Base-by-base conservation (phyloP, 2,888 invertebrate species). In the Nomada ferruginata region DNA sequence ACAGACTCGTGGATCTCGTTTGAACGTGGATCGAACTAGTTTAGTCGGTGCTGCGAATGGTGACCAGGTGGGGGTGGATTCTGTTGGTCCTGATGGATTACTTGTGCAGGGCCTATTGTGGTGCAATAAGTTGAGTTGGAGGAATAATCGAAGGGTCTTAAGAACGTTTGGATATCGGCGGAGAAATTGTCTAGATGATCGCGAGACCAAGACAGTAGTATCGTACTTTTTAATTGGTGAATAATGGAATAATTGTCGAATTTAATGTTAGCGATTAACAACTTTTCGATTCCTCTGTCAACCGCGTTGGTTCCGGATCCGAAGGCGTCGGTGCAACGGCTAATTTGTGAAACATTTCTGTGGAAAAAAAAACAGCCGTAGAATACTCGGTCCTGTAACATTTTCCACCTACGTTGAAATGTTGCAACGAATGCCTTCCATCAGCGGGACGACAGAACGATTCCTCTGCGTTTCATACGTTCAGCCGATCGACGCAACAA, bases 401-500 rank as follows among this genome's bases (percentile, higher is more conserved):
- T 74, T 81, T 73, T 65, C 81, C 81, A 74, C 73, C 79, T 79
- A 81, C 79, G 74, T 74, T 36, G 20, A 36, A 42, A 60, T 70
- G 81, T 81, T 55, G 79, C 79, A 79, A 81, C 57, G 53, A 50
- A 42, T 47, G 74, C 69, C 50, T 69, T 59, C 63, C 71, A 76
- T 76, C 80, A 57, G 29, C 53, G 47, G 55, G 73, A 73, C 69
- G 50, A 70, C 60, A 64, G 68, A 69, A 69, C 50, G 76, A 73
- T 82, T 68, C 76, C 59, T 59, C 71, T 11, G 66, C 63, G 79
- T 80, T 80, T 82, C 66, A 68, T 70, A 68, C 71, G 66, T 79
- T 57, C 74, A 50, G 47, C 42, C 63, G 68, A 66, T 80, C 82
- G 82, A 81, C 82, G 82, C 82, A 64, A 83, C 82, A 70, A 76